phyloP scores from a whole-genome alignment of 2,888 invertebrate genomes.

The Sacculina carcini region DNA sequence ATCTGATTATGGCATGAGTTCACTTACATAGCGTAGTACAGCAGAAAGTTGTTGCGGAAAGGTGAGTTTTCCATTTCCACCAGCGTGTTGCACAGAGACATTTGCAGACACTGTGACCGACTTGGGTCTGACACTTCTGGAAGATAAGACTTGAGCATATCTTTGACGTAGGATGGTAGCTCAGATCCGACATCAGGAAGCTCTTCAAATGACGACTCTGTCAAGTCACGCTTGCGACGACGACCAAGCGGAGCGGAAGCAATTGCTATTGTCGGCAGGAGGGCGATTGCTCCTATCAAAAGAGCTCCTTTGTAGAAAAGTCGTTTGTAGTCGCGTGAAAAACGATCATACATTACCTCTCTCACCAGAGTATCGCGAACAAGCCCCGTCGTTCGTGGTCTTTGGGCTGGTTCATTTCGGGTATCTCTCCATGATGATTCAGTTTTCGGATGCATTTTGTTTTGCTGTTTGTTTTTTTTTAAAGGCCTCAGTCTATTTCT shows the following conservation, averaged over 20 bases:
- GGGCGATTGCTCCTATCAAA: constrained; percentile 12
- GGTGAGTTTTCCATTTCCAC: not conserved
- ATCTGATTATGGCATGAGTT: too few species aligned
- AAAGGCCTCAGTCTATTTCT: too few species aligned
- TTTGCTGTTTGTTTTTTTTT: too few species aligned
- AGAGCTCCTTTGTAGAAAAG: constrained; percentile 12
- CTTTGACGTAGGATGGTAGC: not conserved
- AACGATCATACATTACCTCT: constrained; percentile 8
- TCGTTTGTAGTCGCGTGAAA: constrained; percentile 8
- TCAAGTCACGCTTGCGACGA: constrained; percentile 2
- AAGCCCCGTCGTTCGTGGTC: not conserved
- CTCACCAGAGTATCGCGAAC: constrained; percentile 8
- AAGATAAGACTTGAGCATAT: not conserved
- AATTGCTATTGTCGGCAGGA: constrained; percentile 8
- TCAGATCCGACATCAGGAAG: not conserved
- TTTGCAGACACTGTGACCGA: not conserved
- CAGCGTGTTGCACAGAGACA: not conserved
- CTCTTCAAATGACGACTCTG: not conserved
- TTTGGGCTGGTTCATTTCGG: too few species aligned
- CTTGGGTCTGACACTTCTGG: not conserved
- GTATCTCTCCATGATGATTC: too few species aligned
- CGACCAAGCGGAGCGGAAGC: not conserved
- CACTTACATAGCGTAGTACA: not conserved
- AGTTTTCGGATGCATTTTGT: too few species aligned
- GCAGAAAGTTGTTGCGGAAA: not conserved